Evolutionary conservation across 2,888 invertebrate genomes (phyloP).

Genomic region (Neocrepidodera transversa): DNA sequence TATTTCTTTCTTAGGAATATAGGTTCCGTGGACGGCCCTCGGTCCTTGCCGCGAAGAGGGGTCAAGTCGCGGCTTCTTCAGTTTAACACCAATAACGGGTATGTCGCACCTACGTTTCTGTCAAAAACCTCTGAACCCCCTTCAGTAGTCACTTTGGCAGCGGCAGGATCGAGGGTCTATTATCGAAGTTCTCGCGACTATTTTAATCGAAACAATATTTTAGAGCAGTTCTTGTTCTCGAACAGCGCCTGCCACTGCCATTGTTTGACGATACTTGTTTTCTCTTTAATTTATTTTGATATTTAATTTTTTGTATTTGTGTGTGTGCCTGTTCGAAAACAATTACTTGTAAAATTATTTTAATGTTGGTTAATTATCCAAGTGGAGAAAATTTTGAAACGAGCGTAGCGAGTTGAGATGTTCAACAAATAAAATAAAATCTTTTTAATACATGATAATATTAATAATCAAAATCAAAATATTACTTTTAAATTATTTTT

Average conservation of each 20-base stretch:
- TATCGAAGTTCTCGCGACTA: constrained; percentile 33
- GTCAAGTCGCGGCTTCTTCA: constrained; percentile 90
- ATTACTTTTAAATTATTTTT: too few species aligned
- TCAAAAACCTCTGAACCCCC: constrained; percentile 31
- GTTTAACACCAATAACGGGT: constrained; percentile 90
- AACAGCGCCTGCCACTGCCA: constrained; percentile 64
- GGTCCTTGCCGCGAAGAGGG: constrained; percentile 88
- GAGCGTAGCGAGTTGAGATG: too few species aligned
- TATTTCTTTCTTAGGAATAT: constrained; percentile 55
- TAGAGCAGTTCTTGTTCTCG: constrained; percentile 63
- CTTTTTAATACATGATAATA: too few species aligned
- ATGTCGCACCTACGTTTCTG: constrained; percentile 35
- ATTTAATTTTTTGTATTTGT: constrained; percentile 33
- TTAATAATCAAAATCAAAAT: too few species aligned
- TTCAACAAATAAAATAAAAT: too few species aligned
- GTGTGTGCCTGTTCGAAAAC: constrained; percentile 57
- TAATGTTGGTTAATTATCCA: too few species aligned
- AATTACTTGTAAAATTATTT: constrained; percentile 47
- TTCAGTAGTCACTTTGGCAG: constrained; percentile 46
- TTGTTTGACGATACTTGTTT: constrained; percentile 34
- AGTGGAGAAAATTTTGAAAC: too few species aligned
- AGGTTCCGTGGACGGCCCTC: constrained; percentile 78
- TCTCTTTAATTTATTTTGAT: constrained; percentile 42
- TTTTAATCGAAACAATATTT: constrained; percentile 30
- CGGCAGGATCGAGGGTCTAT: constrained; percentile 60